Percentiles rank a stretch among this genome's conserved stretches.
Conservation (phyloP, 2,888 invertebrate species). For the Bembecia ichneumoniformis region DNA sequence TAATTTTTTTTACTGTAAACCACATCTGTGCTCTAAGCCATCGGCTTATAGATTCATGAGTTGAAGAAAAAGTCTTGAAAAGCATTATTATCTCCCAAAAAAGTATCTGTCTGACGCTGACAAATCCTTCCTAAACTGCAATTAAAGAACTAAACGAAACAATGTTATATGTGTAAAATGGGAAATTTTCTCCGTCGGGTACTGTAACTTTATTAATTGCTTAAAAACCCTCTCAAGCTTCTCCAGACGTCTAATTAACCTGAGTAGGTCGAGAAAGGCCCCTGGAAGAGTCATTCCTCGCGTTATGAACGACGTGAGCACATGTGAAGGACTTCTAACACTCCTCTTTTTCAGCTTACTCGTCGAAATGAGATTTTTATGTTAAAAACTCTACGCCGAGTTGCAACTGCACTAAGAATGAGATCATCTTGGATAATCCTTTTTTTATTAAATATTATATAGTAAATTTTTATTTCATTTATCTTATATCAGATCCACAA, state of each 20-base stretch:
- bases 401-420: neutral
- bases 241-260: constrained; percentile 50
- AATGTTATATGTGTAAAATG: neutral
- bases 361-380: constrained; percentile 14
- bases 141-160: too few relatives aligned
- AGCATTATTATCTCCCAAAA: too few relatives aligned
- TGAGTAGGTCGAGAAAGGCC: constrained; percentile 23
- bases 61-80: too few relatives aligned
- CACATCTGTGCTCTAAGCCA: too few relatives aligned
- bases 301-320: constrained; percentile 45
- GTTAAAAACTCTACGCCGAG: neutral
- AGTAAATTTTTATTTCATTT: too few relatives aligned
- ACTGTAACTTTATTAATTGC: constrained; percentile 24
- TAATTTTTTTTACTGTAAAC: too few relatives aligned
- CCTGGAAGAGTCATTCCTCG: constrained; percentile 28
- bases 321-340: constrained; percentile 25
- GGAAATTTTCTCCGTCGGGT: neutral
- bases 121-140: too few relatives aligned
- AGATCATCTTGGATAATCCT: too few relatives aligned
- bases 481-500: too few relatives aligned
- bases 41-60: too few relatives aligned
- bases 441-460: too few relatives aligned
- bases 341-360: constrained; percentile 8
- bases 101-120: too few relatives aligned
- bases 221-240: constrained; percentile 24